phyloP scores from a whole-genome alignment of 1,140 invertebrate genomes.

The Scaptomyza montana region DNA sequence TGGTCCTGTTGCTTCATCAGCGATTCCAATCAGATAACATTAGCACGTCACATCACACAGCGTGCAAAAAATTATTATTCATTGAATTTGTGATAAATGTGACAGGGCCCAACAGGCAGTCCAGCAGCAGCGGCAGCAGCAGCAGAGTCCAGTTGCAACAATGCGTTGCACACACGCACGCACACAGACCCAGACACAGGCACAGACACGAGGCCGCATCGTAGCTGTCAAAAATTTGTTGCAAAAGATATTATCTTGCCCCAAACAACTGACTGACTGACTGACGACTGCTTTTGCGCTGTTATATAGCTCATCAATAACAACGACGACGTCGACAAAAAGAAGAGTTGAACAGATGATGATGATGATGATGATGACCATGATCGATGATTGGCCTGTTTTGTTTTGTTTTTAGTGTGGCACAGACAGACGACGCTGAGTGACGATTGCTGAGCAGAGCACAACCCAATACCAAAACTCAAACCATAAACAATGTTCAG shows the following conservation, averaged over 20 bases:
- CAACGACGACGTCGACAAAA: slow-evolving; percentile 37
- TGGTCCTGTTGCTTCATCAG: slow-evolving; percentile 67
- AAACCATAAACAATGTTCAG: slow-evolving; percentile 41
- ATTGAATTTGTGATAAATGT: slow-evolving; percentile 83
- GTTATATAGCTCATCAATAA: slow-evolving; percentile 66
- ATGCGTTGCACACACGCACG: slow-evolving; percentile 20
- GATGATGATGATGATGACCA: slow-evolving; percentile 72
- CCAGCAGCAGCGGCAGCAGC: neutral
- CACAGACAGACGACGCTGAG: slow-evolving; percentile 65
- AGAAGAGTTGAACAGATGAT: slow-evolving; percentile 16
- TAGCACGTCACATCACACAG: slow-evolving; percentile 81
- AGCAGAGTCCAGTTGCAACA: slow-evolving; percentile 32
- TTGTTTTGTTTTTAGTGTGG: slow-evolving; percentile 36
- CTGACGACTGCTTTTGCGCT: slow-evolving; percentile 48
- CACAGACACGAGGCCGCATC: slow-evolving; percentile 42
- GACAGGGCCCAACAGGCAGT: slow-evolving; percentile 76
- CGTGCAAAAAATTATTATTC: slow-evolving; percentile 83
- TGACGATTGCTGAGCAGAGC: slow-evolving; percentile 63
- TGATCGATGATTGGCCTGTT: slow-evolving; percentile 82
- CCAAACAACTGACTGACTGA: slow-evolving; percentile 18
- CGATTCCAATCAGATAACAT: slow-evolving; percentile 82
- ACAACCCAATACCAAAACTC: neutral
- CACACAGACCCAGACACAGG: too few relatives aligned
- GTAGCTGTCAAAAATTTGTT: slow-evolving; percentile 82
- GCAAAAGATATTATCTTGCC: slow-evolving; percentile 78